These are phyloP conservation scores for Stratiomys singularior DNA, from an alignment of 2,888 invertebrate genomes.

Conservation along the genomic window DNA sequence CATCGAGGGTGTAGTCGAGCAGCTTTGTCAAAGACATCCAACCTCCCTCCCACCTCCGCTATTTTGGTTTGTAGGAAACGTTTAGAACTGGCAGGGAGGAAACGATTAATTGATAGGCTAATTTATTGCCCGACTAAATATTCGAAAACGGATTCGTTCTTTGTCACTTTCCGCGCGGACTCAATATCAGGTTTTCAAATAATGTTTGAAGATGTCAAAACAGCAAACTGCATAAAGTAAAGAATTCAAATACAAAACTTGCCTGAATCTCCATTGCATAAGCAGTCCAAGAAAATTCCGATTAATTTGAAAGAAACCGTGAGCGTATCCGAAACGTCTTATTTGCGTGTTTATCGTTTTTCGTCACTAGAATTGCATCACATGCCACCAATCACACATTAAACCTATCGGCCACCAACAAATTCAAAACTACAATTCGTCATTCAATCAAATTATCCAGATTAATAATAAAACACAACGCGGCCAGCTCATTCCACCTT, in stretches of 20 bases:
- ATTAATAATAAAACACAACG: slow-evolving; percentile 19
- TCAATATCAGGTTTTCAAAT: no score
- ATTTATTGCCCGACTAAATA: background rate
- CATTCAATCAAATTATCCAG: slow-evolving; percentile 26
- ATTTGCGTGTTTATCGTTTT: background rate
- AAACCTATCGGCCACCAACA: background rate
- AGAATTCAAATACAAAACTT: background rate
- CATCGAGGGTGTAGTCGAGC: slow-evolving; percentile 1
- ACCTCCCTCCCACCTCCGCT: slow-evolving; percentile 11
- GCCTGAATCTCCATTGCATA: slow-evolving; percentile 28
- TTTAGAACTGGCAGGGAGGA: slow-evolving; percentile 2
- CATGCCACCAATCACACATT: slow-evolving; percentile 14
- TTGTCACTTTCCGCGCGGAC: background rate
- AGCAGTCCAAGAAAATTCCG: background rate
- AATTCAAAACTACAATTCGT: background rate
- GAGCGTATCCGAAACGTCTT: background rate
- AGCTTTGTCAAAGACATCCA: slow-evolving; percentile 13
- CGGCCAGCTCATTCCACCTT: slow-evolving; percentile 19
- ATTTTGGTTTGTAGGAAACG: background rate
- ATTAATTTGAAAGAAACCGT: background rate
- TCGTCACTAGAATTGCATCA: background rate
- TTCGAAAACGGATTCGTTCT: background rate
- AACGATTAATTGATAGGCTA: slow-evolving; percentile 25
- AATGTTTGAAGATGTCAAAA: no score
- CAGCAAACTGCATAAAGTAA: no score